Base-by-base conservation (phyloP, 2,113 vertebrate species). In the Abramis brama region DNA sequence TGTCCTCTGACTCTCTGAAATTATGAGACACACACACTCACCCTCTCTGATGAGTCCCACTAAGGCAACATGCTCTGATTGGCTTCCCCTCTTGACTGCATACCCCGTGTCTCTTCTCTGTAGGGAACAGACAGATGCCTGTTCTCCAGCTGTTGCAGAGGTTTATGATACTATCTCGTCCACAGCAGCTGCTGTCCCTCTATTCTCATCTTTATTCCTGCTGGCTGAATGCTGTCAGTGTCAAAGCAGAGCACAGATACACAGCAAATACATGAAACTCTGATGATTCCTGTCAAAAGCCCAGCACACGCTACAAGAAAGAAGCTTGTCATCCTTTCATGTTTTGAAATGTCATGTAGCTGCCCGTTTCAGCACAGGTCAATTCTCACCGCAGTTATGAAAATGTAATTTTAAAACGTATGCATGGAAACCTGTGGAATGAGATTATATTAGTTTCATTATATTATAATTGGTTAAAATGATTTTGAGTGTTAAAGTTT, bases 1-100 rank as follows among this genome's bases (percentile, higher is more conserved):
- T 76, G 23, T 52, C 47, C 52, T 25, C 5, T 30, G 74, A 52
- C 74, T 50, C 60, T 87, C 47, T 89, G 89, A 92, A 91, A 88
- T 59, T 78, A 84, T 76, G 85, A 47, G 45, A 74, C 43, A 43
- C 43, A 86, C 66, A 36, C 50, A 57, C 43, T 74, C 36, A 74
- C 3, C 25, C n/a, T 36, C 47, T 27, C n/a, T 57, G 76, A 36
- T 59, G 76, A n/a, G 21, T 60, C 52, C 43, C 11, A 43, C 77
- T 15, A 79, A 60, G 36, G 52, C 55, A 79, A n/a, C 77, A n/a
- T 0, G 6, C 77, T 60, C 55, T 60, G 77, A 79, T 59, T 39
- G 55, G 30, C 52, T 57, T 78, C 11, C 19, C 5, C 43, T 82
- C 55, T 77, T 60, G 12, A 57, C 36, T 15, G 6, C 50, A 3